Percentiles rank a stretch among this genome's conserved stretches.
phyloP scores from a whole-genome alignment of 1,140 invertebrate species.

The Temnothorax nylanderi region DNA sequence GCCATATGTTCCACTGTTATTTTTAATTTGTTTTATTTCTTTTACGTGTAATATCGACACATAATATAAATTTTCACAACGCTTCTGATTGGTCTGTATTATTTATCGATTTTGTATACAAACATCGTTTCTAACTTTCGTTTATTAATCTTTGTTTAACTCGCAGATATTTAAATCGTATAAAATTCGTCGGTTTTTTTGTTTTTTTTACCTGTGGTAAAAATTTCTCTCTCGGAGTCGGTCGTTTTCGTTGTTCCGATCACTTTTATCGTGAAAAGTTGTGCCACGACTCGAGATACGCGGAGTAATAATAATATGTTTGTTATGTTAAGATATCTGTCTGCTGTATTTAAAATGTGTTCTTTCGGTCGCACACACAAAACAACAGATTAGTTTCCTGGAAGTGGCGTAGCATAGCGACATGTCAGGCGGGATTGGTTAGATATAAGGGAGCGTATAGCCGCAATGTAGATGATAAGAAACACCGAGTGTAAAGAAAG shows the following conservation, averaged over 20 bases:
- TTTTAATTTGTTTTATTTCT: constrained; percentile 3
- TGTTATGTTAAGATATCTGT: background rate
- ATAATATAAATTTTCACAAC: constrained; percentile 7
- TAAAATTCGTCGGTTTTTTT: background rate
- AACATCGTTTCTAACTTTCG: background rate
- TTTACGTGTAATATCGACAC: background rate
- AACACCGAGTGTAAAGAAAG: background rate
- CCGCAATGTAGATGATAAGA: constrained; percentile 47
- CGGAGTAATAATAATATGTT: background rate
- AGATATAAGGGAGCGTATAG: constrained; percentile 40
- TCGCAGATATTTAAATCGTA: background rate
- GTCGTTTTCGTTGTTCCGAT: background rate
- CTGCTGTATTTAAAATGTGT: background rate
- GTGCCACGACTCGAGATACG: no score
- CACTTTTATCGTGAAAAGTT: background rate
- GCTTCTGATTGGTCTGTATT: background rate
- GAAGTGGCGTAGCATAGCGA: constrained; percentile 18
- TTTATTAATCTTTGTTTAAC: background rate
- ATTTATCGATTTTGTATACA: background rate
- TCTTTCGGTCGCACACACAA: background rate
- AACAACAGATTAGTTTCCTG: constrained; percentile 18
- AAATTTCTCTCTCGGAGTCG: no score
- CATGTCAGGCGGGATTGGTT: constrained; percentile 49
- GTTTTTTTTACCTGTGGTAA: background rate
- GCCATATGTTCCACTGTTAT: background rate